phyloP scores from a whole-genome alignment of 1,140 invertebrate genomes.

The Aphis craccivora region DNA sequence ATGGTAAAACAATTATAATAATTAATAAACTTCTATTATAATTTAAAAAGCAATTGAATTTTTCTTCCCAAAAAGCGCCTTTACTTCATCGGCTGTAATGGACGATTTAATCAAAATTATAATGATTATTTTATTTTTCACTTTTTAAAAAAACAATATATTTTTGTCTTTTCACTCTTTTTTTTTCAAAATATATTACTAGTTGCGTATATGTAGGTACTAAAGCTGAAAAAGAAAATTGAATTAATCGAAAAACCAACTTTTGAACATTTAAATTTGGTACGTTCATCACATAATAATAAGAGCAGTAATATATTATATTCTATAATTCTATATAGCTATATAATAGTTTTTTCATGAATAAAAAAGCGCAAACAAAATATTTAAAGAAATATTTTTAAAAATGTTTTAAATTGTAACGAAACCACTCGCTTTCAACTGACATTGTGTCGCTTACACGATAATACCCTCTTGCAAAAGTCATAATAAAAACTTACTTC shows the following conservation, averaged over 20 bases:
- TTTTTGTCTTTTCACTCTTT: no score
- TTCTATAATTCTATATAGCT: no score
- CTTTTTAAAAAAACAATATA: no score
- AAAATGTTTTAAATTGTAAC: background rate
- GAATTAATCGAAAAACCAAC: background rate
- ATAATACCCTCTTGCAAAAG: background rate
- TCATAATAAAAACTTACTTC: background rate
- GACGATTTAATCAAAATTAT: no score
- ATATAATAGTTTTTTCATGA: background rate
- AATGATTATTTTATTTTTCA: no score
- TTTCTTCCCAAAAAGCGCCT: no score
- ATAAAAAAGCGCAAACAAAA: background rate
- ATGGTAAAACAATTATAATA: no score
- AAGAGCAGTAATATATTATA: background rate
- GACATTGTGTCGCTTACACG: background rate
- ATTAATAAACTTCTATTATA: no score
- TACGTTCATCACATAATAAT: background rate
- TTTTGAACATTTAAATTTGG: background rate
- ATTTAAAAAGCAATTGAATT: no score
- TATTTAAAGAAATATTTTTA: background rate
- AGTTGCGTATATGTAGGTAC: no score
- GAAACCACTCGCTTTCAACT: background rate
- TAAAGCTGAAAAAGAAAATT: background rate
- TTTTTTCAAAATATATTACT: no score
- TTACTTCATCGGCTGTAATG: no score